Base-by-base conservation (phyloP, 2,888 invertebrate genomes). In the Orgyia antiqua region DNA sequence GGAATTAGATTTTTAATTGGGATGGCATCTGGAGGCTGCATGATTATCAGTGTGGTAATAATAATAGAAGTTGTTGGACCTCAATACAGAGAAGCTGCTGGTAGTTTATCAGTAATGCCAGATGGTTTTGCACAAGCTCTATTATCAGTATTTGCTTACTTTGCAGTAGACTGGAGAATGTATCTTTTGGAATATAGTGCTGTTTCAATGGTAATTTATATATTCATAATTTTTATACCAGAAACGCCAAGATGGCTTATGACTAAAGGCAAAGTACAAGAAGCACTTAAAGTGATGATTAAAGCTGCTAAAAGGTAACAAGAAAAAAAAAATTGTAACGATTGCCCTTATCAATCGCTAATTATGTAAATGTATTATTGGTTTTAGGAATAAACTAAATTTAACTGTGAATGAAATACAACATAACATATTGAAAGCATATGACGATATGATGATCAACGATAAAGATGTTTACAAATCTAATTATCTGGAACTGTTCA, bases 21-120 rank as follows among this genome's bases (percentile, higher is more conserved):
- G 0, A 66, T 91, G 27, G 90, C 92, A 4, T 91, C 92, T 1
- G 93, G 93, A 24, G 94, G 94, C 8, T 90, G 91, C 0, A 91
- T 94, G 88, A 89, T 92, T 10, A 59, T 68, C 5, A 57, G 63
- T 10, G 33, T 70, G 15, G 65, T 76, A 5, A 68, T 89, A 4
- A 75, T 89, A 1, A 88, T 91, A 84, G 91, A 91, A 67, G 69
- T 89, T n/a, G 79, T 89, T 27, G 90, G 91, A 3, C 70, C 75
- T 1, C 60, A 71, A 17, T 69, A 77, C 19, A 75, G 88, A 30
- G 88, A 87, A 35, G 43, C 55, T 2, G 68, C 68, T 27, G 71
- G 66, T 9, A 60, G 63, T 10, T 36, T 58, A 9, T 44, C 54
- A 7, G 39, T 66, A 4, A 39, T 67, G 3, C 66, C 71, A 4